Base-by-base conservation (phyloP, 2,797 vertebrate species). In the Pangasius krempfi region DNA sequence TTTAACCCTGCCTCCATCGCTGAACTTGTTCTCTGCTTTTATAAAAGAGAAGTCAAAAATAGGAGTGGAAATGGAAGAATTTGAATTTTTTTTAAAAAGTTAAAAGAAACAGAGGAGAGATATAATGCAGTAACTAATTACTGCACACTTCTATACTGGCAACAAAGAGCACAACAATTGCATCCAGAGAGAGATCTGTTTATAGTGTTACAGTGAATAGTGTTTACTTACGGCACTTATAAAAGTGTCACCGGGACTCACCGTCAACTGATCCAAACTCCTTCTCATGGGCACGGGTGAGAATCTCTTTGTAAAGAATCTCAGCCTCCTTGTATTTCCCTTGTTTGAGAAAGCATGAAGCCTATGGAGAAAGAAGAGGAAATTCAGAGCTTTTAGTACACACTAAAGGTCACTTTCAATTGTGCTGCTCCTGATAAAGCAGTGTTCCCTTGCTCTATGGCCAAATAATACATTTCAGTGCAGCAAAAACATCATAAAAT, bases 181-280 rank as follows among this genome's bases (percentile, higher is more conserved):
- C 20, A 58, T 6, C 20, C 56, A 54, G 13, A 14, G 52, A 14
- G 13, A 14, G 52, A 54, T 16, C 52, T 54, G 52, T 16, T 54
- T 54, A 54, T 16, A 54, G 44, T 47, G 12, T 14, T 54, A 54
- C 1, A 54, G 52, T 14, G 14, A 54, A 60, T 25, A 60, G 52
- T 81, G 79, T 81, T 78, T 8, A 54, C 6, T 78, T 52, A 30
- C 2, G 5, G 2, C 27, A 78, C 13, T 27, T 30, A 18, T 52
- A 30, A 60, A 60, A 7, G 5, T 0, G 40, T 64, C 58, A n/a
- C 58, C 20, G 20, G 27, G 40, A 47, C 98, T 96, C 96, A 99
- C 98, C 98, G 93, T 99, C 98, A 84, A 99, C 98, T 20, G 98
- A 98, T 90, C 99, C 98, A 92, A 99, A 99, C 93, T 99, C 98